phyloP scores from a whole-genome alignment of 2,888 invertebrate species.

The Tachystola acroxantha region DNA sequence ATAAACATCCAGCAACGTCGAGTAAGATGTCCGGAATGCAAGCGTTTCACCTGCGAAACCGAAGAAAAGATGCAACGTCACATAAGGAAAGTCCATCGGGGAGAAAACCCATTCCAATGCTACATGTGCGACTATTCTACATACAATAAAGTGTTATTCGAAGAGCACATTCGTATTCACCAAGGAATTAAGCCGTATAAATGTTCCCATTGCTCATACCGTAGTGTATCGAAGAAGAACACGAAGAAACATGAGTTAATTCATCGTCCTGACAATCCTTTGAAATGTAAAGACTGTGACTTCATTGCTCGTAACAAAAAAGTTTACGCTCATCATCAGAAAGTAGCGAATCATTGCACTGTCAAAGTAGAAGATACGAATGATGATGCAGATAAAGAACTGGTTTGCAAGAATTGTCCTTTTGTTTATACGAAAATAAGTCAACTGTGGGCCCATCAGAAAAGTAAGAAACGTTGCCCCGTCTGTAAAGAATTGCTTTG shows the following conservation, averaged over 20 bases:
- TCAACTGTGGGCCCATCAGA: slow-evolving; percentile 12
- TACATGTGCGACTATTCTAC: slow-evolving; percentile 61
- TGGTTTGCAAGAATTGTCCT: background rate
- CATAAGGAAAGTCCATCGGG: slow-evolving; percentile 43
- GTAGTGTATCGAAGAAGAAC: slow-evolving; percentile 58
- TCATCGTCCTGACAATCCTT: slow-evolving; percentile 48
- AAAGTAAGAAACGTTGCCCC: slow-evolving; percentile 16
- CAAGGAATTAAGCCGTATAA: slow-evolving; percentile 61
- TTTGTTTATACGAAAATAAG: slow-evolving; percentile 4
- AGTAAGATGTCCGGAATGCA: slow-evolving; percentile 26
- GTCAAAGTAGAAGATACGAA: no score
- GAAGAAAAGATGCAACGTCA: slow-evolving; percentile 46
- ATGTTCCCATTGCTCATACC: slow-evolving; percentile 48
- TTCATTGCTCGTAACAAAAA: slow-evolving; percentile 39
- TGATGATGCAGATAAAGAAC: no score
- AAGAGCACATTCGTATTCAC: slow-evolving; percentile 55
- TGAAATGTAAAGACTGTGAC: slow-evolving; percentile 39
- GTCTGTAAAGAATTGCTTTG: slow-evolving; percentile 22
- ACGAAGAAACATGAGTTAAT: slow-evolving; percentile 51
- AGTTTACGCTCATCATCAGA: no score
- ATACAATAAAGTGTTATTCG: slow-evolving; percentile 49
- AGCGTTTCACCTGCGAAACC: slow-evolving; percentile 31
- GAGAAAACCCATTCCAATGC: slow-evolving; percentile 56
- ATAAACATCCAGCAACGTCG: background rate
- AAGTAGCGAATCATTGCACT: no score